phyloP scores from a whole-genome alignment of 2,113 vertebrate species.

The Stigmatopora argus region DNA sequence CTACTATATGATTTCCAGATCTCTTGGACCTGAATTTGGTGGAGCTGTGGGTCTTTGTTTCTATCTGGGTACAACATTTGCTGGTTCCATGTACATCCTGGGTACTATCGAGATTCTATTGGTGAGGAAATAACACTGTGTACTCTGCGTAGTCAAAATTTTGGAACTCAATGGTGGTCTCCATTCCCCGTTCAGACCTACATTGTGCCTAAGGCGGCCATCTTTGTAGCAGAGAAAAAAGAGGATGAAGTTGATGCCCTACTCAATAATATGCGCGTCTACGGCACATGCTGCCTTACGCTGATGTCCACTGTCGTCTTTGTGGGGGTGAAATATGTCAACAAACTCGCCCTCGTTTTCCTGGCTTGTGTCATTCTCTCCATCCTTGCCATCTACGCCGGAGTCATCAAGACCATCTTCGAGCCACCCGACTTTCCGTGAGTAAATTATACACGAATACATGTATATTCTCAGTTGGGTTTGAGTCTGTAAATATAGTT shows the following conservation, averaged over 20 bases:
- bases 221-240: slow-evolving; percentile 72
- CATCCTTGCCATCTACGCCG: slow-evolving; percentile 91
- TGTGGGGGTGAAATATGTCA: slow-evolving; percentile 94
- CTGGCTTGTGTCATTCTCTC: slow-evolving; percentile 91
- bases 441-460: slow-evolving; percentile 47
- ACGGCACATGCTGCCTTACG: slow-evolving; percentile 81
- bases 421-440: slow-evolving; percentile 85
- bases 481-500: no score
- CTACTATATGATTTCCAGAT: slow-evolving; percentile 80
- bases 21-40: slow-evolving; percentile 76
- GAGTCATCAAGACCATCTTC: slow-evolving; percentile 89
- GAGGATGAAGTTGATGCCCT: slow-evolving; percentile 67
- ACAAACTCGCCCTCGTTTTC: slow-evolving; percentile 91
- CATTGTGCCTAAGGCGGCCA: slow-evolving; percentile 84
- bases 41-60: slow-evolving; percentile 77
- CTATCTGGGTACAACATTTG: slow-evolving; percentile 77
- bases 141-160: no score
- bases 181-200: slow-evolving; percentile 73
- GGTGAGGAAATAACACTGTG: slow-evolving; percentile 47
- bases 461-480: background rate
- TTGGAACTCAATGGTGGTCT: background rate
- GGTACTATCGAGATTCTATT: slow-evolving; percentile 78
- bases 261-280: slow-evolving; percentile 92
- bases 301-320: slow-evolving; percentile 90
- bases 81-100: slow-evolving; percentile 78